Percentiles rank a stretch among this genome's conserved stretches.
These are phyloP conservation scores for Drosophila siamana DNA, from an alignment of 2,888 invertebrate genomes.

Conservation along the genomic window DNA sequence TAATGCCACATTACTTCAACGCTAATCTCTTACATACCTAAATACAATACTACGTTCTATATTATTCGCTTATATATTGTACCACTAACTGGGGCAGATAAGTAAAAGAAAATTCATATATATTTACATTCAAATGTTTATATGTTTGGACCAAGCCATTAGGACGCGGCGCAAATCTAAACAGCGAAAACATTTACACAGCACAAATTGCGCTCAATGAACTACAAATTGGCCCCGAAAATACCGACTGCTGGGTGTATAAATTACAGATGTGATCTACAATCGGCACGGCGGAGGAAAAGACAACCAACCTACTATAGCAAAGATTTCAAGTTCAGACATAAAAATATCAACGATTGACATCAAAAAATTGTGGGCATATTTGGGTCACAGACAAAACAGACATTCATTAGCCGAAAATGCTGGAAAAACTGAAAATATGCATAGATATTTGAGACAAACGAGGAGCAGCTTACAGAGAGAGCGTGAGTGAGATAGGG, in stretches of 20 bases:
- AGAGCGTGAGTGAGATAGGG: neutral
- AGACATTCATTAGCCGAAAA: slow-evolving; percentile 57
- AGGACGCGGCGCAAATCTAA: slow-evolving; percentile 14
- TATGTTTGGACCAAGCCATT: slow-evolving; percentile 20
- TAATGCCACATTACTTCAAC: neutral
- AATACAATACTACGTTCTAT: neutral
- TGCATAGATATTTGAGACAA: slow-evolving; percentile 30
- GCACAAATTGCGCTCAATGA: slow-evolving; percentile 27
- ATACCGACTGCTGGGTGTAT: neutral
- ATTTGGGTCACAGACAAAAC: slow-evolving; percentile 60
- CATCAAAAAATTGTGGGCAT: slow-evolving; percentile 38
- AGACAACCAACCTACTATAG: neutral
- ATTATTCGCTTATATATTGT: neutral
- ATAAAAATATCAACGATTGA: slow-evolving; percentile 33
- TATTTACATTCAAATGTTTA: neutral
- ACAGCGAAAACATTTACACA: slow-evolving; percentile 29
- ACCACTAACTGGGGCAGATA: slow-evolving; percentile 1
- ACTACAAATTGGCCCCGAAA: slow-evolving; percentile 31
- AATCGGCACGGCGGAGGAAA: neutral
- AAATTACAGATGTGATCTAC: slow-evolving; percentile 33
- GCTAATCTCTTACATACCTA: neutral
- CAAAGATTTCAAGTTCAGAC: slow-evolving; percentile 51
- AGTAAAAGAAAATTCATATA: slow-evolving; percentile 1
- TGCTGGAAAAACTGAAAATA: slow-evolving; percentile 43
- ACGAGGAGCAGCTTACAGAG: neutral